These are phyloP conservation scores for Dipodomys merriami DNA, from an alignment of 2,113 vertebrate genomes.

Conservation along the genomic window DNA sequence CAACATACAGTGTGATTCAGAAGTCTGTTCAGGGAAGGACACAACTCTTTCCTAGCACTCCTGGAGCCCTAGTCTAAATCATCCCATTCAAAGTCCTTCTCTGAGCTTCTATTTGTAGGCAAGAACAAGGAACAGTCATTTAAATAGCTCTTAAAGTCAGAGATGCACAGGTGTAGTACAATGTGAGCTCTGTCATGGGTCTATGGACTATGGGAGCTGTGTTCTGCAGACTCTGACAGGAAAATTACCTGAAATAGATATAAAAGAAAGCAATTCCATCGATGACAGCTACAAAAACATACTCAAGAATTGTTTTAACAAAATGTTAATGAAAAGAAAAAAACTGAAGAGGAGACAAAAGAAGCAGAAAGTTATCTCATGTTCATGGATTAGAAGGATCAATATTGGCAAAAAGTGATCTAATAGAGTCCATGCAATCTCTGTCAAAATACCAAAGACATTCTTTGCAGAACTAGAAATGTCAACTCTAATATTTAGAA, in stretches of 20 bases:
- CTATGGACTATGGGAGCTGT: background rate
- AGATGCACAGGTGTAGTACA: background rate
- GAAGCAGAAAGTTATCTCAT: background rate
- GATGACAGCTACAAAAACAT: background rate
- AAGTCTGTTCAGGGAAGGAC: background rate
- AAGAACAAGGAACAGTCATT: background rate
- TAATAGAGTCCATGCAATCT: too few species aligned
- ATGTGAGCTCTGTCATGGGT: too few species aligned
- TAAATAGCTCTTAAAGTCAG: background rate
- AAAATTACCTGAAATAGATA: background rate
- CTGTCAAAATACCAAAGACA: background rate
- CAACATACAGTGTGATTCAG: background rate
- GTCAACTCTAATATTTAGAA: background rate
- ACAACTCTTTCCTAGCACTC: background rate
- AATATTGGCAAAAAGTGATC: background rate
- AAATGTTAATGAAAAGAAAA: background rate
- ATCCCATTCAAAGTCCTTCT: background rate
- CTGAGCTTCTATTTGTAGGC: too few species aligned
- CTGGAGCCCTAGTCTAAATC: background rate
- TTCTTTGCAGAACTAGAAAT: background rate
- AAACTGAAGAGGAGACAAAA: background rate
- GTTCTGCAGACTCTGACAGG: background rate
- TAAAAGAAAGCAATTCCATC: background rate
- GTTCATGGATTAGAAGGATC: background rate
- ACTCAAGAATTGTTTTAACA: too few species aligned